Evolutionary conservation across 2,113 vertebrate genomes (phyloP), one percentile per base, ranked within the genome.

Genomic region (Bettongia penicillata): DNA sequence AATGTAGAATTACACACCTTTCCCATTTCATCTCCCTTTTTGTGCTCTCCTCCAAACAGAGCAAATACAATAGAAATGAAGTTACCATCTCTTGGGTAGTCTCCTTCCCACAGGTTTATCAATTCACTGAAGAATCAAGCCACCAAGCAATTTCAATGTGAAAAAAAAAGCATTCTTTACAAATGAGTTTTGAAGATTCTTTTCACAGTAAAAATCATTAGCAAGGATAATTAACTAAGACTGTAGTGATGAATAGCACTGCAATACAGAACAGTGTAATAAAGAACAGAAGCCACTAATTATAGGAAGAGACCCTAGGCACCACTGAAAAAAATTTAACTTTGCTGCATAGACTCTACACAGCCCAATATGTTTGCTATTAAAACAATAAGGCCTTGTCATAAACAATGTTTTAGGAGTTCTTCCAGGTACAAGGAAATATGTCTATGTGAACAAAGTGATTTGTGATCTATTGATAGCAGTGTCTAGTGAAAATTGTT

Each of bases 221-320:
- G 96, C 96, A 97, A 97, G 96, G 97, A 98, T 98, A 98, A 98
- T 98, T 98, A 98, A 97, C 98, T 97, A 97, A 98, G 98, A 97
- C 96, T 96, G 94, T 94, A 48, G 96, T 98, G 98, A 98, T 98
- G 97, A 98, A 98, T 97, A 97, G 97, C 0, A 0, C 97, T 97
- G 97, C 97, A 96, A 98, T 98, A 92, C 97, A 97, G 97, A 98
- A 98, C 98, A 98, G 95, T 96, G 90, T 97, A 98, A 98, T 98
- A 97, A 98, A 98, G 98, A 98, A 98, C 97, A 98, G 98, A 98
- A 98, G 96, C 97, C 97, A 97, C 98, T 98, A 98, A 98, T 98
- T 98, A 98, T 97, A 98, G 97, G 97, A 93, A 97, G 89, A 95
- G 96, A 96, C 96, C 96, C 98, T 98, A 91, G 97, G 97, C 98